Evolutionary conservation across 1,140 invertebrate genomes (phyloP).

Genomic region (Platyura marginata): DNA sequence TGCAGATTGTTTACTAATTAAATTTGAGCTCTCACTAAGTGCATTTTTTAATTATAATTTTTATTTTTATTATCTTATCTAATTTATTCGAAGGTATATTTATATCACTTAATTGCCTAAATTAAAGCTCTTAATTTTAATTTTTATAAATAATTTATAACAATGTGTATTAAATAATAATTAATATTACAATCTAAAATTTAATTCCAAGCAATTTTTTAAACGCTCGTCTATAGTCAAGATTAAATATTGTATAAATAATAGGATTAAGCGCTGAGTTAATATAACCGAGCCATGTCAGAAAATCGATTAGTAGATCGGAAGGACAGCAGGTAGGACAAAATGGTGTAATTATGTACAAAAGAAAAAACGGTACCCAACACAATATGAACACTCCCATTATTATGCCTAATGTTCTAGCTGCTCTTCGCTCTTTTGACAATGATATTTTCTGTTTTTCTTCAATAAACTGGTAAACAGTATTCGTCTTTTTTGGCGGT

Average conservation of each 20-base stretch:
- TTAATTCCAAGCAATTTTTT: constrained; percentile 62
- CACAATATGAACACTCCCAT: constrained; percentile 92
- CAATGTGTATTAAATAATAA: too few relatives aligned
- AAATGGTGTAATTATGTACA: constrained; percentile 84
- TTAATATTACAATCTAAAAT: too few relatives aligned
- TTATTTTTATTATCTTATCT: too few relatives aligned
- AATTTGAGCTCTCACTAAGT: too few relatives aligned
- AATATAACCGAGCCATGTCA: constrained; percentile 94
- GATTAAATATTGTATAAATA: constrained; percentile 95
- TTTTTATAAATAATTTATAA: too few relatives aligned
- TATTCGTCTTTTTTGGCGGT: constrained; percentile 27
- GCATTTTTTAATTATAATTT: too few relatives aligned
- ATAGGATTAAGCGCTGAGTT: constrained; percentile 95
- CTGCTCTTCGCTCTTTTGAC: constrained; percentile 79
- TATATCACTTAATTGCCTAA: too few relatives aligned
- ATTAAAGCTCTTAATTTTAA: too few relatives aligned
- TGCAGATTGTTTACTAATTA: too few relatives aligned
- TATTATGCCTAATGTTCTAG: constrained; percentile 80
- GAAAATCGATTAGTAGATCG: constrained; percentile 64
- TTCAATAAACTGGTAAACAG: constrained; percentile 80
- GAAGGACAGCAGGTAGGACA: constrained; percentile 63
- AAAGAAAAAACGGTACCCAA: constrained; percentile 92
- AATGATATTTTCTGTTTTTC: constrained; percentile 85
- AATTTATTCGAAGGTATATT: too few relatives aligned
- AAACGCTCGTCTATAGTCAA: constrained; percentile 89